Evolutionary conservation across 1,140 invertebrate species (phyloP).

Genomic region (Anadara kagoshimensis): DNA sequence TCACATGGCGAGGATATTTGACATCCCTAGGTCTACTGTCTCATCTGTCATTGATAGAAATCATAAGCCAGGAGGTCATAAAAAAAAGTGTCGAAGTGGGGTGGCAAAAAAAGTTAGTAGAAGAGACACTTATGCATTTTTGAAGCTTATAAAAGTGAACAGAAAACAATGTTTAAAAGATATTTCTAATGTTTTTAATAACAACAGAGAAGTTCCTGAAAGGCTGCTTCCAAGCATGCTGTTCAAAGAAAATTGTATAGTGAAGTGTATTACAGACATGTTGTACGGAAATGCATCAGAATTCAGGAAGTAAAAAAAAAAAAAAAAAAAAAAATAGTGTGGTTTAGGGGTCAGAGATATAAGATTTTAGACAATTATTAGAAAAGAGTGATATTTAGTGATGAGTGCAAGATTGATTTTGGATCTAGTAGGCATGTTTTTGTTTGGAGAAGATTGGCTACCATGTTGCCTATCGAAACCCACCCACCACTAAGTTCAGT

Average conservation of each 20-base stretch:
- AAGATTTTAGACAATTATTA: slow-evolving; percentile 2
- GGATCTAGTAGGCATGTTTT: slow-evolving; percentile 13
- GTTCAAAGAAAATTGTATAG: slow-evolving; percentile 12
- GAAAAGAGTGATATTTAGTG: slow-evolving; percentile 18
- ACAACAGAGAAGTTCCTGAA: background rate
- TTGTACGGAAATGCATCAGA: background rate
- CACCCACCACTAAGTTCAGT: slow-evolving; percentile 1
- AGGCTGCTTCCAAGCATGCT: background rate
- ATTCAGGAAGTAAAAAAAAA: background rate
- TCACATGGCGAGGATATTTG: too few species aligned
- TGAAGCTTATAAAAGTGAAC: background rate
- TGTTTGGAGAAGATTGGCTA: slow-evolving; percentile 27
- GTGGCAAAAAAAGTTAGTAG: slow-evolving; percentile 1
- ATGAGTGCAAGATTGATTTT: slow-evolving; percentile 25
- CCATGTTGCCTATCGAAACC: slow-evolving; percentile 12
- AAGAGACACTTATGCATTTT: slow-evolving; percentile 8
- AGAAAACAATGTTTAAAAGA: slow-evolving; percentile 3
- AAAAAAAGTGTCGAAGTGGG: background rate
- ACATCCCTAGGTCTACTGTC: too few species aligned
- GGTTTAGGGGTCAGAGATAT: slow-evolving; percentile 3
- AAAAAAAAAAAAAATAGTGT: background rate
- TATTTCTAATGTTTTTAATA: slow-evolving; percentile 10
- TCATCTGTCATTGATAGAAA: too few species aligned
- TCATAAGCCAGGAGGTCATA: too few species aligned
- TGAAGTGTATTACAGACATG: background rate